These are phyloP conservation scores for Dolichomitus sp. DNA, from an alignment of 2,888 invertebrate genomes.

Conservation along the genomic window DNA sequence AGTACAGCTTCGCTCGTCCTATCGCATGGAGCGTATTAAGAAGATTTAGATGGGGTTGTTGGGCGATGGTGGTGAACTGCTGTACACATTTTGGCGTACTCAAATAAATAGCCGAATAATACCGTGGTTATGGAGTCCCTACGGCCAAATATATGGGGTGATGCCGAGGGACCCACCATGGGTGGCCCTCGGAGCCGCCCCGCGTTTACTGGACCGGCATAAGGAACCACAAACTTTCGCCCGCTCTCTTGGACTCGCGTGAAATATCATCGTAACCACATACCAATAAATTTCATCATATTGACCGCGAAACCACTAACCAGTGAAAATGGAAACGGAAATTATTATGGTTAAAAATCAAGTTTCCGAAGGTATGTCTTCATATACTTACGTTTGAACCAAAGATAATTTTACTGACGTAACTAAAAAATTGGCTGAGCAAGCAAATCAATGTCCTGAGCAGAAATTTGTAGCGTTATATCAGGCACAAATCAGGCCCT, in stretches of 20 bases:
- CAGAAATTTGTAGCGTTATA: no score
- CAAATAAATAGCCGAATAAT: constrained; percentile 83
- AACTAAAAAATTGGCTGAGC: no score
- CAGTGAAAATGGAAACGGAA: constrained; percentile 80
- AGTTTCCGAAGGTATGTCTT: not conserved
- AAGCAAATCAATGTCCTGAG: no score
- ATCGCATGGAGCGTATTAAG: constrained; percentile 80
- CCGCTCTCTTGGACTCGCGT: constrained; percentile 70
- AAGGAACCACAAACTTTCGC: constrained; percentile 34
- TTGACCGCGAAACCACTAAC: constrained; percentile 79
- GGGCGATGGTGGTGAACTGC: constrained; percentile 37
- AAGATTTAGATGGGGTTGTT: constrained; percentile 79
- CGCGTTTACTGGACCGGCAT: constrained; percentile 36
- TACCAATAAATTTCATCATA: constrained; percentile 83
- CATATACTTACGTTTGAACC: no score
- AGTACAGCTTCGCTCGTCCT: constrained; percentile 74
- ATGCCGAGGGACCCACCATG: constrained; percentile 78
- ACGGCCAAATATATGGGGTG: constrained; percentile 82
- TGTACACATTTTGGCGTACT: constrained; percentile 66
- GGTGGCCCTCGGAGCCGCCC: constrained; percentile 76
- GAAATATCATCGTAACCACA: constrained; percentile 83
- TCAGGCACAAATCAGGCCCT: no score
- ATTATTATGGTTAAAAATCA: constrained; percentile 55
- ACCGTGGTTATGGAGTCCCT: constrained; percentile 79
- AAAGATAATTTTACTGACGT: not conserved